A percentile compares a stretch with the other conserved stretches of the same genome.
These are phyloP conservation scores for Xiphorhynchus erythropygius DNA, from an alignment of 2,797 vertebrate genomes.

Conservation along the genomic window DNA sequence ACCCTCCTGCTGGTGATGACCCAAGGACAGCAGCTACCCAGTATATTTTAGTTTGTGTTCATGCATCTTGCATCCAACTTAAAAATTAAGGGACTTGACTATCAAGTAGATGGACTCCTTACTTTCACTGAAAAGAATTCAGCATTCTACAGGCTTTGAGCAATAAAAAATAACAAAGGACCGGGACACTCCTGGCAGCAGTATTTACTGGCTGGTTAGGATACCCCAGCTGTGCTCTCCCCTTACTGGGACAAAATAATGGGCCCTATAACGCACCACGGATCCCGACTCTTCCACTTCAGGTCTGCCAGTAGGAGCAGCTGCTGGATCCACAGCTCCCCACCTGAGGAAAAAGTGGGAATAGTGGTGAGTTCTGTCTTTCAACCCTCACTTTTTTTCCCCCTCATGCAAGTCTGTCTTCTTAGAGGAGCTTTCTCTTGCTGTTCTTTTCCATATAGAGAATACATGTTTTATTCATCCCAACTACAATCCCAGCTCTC, in stretches of 20 bases:
- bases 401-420: neutral
- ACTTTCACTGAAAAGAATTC: neutral
- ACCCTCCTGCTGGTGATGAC: neutral
- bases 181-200: neutral
- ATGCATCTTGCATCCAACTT: neutral
- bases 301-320: neutral
- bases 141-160: neutral
- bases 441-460: neutral
- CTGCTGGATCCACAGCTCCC: constrained; percentile 74
- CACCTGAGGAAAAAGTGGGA: constrained; percentile 79
- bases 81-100: neutral
- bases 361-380: constrained; percentile 75
- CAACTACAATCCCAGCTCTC: neutral
- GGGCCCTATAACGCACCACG: neutral
- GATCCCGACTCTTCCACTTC: neutral
- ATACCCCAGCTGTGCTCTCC: neutral
- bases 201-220: neutral
- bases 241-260: neutral
- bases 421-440: neutral
- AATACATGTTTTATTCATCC: neutral
- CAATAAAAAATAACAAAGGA: neutral
- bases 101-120: neutral
- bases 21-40: neutral
- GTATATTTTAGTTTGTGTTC: neutral
- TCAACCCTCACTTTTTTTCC: neutral